A percentile compares a stretch with the other conserved stretches of the same genome.
phyloP scores from a whole-genome alignment of 1,140 invertebrate species.

The Zaprionus inermis region DNA sequence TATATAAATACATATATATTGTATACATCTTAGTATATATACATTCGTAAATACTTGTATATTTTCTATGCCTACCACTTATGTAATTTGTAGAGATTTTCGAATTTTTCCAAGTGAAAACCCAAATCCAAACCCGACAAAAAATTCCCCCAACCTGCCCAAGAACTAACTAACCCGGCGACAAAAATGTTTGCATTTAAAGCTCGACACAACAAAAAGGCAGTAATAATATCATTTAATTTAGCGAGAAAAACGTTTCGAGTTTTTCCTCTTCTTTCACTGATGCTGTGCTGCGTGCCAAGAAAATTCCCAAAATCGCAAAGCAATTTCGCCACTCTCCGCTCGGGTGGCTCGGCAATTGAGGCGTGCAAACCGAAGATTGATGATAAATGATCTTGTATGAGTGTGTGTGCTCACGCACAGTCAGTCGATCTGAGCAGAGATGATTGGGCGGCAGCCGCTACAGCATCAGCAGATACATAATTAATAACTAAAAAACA shows the following conservation, averaged over 20 bases:
- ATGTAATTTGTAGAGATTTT: conserved; percentile 82
- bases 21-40: conserved; percentile 72
- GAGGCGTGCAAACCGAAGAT: conserved; percentile 4
- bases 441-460: not conserved
- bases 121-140: not conserved
- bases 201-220: conserved; percentile 39
- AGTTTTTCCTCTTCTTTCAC: conserved; percentile 32
- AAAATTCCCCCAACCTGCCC: not conserved
- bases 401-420: not conserved
- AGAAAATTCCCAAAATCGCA: conserved; percentile 16
- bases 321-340: conserved; percentile 13
- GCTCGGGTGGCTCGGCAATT: not conserved
- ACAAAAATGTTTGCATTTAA: conserved; percentile 67
- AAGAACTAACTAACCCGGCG: conserved; percentile 27
- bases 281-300: conserved; percentile 9
- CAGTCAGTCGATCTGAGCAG: conserved; percentile 5
- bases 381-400: conserved; percentile 8
- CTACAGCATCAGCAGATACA: conserved; percentile 44
- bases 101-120: conserved; percentile 59
- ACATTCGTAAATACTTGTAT: conserved; percentile 78
- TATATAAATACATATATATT: conserved; percentile 60
- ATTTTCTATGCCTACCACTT: conserved; percentile 82
- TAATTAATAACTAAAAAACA: conserved; percentile 56
- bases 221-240: conserved; percentile 55
- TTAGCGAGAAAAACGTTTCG: conserved; percentile 41